phyloP scores from a whole-genome alignment of 2,888 invertebrate genomes.

The Alviniconcha strummeri region DNA sequence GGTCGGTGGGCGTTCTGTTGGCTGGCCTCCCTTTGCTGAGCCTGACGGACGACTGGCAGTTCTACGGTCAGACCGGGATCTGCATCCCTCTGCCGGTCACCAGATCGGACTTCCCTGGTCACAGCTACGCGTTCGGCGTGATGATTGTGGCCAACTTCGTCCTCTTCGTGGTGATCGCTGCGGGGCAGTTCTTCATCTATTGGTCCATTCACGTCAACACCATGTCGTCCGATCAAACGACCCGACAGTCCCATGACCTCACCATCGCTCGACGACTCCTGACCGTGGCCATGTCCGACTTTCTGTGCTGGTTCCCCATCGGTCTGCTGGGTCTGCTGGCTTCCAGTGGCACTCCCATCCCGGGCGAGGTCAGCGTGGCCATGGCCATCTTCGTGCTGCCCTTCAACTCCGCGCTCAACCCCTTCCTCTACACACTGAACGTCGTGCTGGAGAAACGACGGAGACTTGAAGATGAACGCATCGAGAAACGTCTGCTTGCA shows the following conservation, averaged over 20 bases:
- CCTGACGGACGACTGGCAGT: not conserved
- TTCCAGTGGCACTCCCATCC: not conserved
- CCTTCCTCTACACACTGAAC: slow-evolving; percentile 18
- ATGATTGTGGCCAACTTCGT: slow-evolving; percentile 1
- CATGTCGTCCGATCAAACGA: not conserved
- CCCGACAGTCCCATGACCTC: not conserved
- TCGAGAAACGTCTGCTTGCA: no score
- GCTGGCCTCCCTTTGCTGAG: not conserved
- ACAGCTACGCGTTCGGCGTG: not conserved
- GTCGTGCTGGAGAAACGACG: not conserved
- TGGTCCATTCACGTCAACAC: not conserved
- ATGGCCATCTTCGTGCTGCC: slow-evolving; percentile 6
- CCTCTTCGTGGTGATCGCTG: slow-evolving; percentile 7
- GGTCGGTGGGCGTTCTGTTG: not conserved
- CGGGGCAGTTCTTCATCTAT: slow-evolving; percentile 1
- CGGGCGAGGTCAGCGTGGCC: slow-evolving; percentile 2
- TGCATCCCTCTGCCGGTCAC: slow-evolving; percentile 6
- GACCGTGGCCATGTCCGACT: not conserved
- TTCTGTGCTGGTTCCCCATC: not conserved
- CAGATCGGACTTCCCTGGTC: not conserved
- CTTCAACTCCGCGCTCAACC: slow-evolving; percentile 15
- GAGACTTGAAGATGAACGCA: no score
- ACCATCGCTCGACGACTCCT: not conserved
- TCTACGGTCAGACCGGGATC: slow-evolving; percentile 1
- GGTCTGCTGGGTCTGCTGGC: slow-evolving; percentile 18